These are phyloP conservation scores for Protonibea diacanthus DNA, from an alignment of 2,797 vertebrate species.

Conservation along the genomic window DNA sequence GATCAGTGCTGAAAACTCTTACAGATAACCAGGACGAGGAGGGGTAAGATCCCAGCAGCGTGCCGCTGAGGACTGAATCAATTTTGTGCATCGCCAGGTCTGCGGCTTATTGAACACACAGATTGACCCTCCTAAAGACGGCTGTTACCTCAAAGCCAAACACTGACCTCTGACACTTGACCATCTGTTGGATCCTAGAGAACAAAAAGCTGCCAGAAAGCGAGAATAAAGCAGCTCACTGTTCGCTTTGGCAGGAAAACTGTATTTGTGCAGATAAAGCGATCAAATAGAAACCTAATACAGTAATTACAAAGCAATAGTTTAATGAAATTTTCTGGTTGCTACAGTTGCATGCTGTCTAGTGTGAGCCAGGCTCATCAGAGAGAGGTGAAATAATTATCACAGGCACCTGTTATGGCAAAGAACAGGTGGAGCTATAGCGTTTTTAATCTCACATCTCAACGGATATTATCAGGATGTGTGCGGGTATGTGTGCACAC, in stretches of 20 bases:
- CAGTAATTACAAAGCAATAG: slow-evolving; percentile 67
- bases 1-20: slow-evolving; percentile 42
- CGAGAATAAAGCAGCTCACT: neutral
- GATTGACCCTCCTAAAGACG: slow-evolving; percentile 71
- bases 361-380: slow-evolving; percentile 68
- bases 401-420: slow-evolving; percentile 79
- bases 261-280: slow-evolving; percentile 40
- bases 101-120: slow-evolving; percentile 62
- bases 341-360: slow-evolving; percentile 55
- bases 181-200: slow-evolving; percentile 64
- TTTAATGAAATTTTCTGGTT: slow-evolving; percentile 67
- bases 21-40: slow-evolving; percentile 33
- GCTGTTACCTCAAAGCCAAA: slow-evolving; percentile 57
- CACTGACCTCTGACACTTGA: slow-evolving; percentile 61
- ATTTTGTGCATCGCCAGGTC: slow-evolving; percentile 60
- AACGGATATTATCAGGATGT: slow-evolving; percentile 60
- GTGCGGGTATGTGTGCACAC: slow-evolving; percentile 36
- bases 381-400: slow-evolving; percentile 78
- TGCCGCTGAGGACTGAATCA: slow-evolving; percentile 57
- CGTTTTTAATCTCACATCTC: slow-evolving; percentile 76
- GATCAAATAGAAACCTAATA: slow-evolving; percentile 60
- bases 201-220: neutral
- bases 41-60: slow-evolving; percentile 39
- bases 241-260: slow-evolving; percentile 27
- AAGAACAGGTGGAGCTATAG: slow-evolving; percentile 78